Base-by-base conservation (phyloP, 2,888 invertebrate species). In the Pharmacophagus antenor region DNA sequence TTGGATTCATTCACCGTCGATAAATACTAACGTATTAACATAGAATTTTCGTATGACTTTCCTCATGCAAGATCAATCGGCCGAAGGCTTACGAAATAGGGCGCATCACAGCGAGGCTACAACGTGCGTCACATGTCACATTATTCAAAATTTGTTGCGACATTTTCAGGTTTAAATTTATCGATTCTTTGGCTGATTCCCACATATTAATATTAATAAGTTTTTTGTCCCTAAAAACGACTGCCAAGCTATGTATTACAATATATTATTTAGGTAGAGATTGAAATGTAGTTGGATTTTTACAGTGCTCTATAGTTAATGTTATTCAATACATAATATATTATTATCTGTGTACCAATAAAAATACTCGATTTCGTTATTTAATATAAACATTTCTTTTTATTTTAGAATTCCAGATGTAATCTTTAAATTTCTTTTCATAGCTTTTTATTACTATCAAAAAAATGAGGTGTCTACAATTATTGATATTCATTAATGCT, bases 101-200 rank as follows among this genome's bases (percentile, higher is more conserved):
- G 77, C 82, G 80, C 79, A 80, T 80, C 80, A 68, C 67, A 67
- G 68, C 86, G 84, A 88, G 88, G 88, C 82, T 85, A 77, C 62
- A 66, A 70, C 67, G 80, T 84, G 80, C 88, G 88, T 89, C 88
- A 88, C 72, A 67, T 72, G 70, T 72, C 74, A 77, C 73, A 82
- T 86, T 85, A 88, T 87, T 80, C 84, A 82, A 78, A 72, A 80
- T 73, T 72, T 70, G 74, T 85, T 84, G 84, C 82, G 74, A 83
- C 80, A 84, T 74, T 70, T 70, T 73, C 72, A 71, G 72, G 65
- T 69, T 71, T 67, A 75, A 79, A 79, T 82, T 75, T 80, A 80
- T 85, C 75, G 73, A 71, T 70, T 71, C 67, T 65, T 65, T 61
- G 61, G 58, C 65, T 66, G 63, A 65, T 66, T 65, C 58, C 56